These are phyloP conservation scores for Neopelma chrysocephalum DNA, from an alignment of 2,797 vertebrate genomes.

Conservation along the genomic window DNA sequence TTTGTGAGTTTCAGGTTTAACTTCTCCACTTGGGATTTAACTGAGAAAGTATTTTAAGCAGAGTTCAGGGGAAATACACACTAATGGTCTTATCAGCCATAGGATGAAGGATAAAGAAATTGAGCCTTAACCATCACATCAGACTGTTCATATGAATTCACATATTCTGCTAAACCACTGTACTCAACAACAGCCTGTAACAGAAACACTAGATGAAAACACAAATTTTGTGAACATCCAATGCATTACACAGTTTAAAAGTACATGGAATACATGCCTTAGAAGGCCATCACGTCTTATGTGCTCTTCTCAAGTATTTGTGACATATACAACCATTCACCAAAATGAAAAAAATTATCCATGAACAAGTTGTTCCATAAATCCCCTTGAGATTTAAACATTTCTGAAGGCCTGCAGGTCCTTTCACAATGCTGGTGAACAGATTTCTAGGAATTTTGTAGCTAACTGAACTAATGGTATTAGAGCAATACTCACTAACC, in stretches of 20 bases:
- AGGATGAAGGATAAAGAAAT: slow-evolving; percentile 3
- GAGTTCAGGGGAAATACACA: not conserved
- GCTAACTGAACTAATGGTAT: not conserved
- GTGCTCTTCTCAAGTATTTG: not conserved
- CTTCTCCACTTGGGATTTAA: not conserved
- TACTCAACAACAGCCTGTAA: not conserved
- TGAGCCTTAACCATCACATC: not conserved
- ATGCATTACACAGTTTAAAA: not conserved
- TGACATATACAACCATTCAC: not conserved
- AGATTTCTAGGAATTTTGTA: not conserved
- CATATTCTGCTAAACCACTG: not conserved
- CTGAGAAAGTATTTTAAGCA: not conserved
- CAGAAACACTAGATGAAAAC: not conserved
- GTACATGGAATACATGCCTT: not conserved
- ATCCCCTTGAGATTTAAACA: not conserved
- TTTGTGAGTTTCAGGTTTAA: not conserved
- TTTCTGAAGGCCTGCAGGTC: not conserved
- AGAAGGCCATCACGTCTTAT: not conserved
- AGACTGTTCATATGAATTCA: not conserved
- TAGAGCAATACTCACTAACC: not conserved
- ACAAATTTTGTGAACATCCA: not conserved
- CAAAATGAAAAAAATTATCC: not conserved
- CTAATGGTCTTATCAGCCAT: not conserved
- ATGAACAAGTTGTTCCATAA: not conserved
- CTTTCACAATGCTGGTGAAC: not conserved